These are phyloP conservation scores for Chaetura pelagica DNA, from an alignment of 2,113 vertebrate species.

Conservation along the genomic window DNA sequence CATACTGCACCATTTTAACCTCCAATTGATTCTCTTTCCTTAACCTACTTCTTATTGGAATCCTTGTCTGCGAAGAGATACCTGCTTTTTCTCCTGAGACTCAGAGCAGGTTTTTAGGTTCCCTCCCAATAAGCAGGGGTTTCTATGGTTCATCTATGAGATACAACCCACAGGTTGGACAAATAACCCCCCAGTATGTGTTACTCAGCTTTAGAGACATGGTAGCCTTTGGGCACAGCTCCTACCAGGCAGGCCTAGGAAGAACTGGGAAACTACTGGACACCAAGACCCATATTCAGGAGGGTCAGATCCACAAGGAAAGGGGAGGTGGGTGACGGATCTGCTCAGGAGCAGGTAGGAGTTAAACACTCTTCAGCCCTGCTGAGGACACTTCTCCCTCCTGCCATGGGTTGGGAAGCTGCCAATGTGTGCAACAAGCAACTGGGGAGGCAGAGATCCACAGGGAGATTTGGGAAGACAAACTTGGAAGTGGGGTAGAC, in stretches of 20 bases:
- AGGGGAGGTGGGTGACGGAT: not conserved
- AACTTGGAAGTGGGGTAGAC: not conserved
- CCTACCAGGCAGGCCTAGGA: not conserved
- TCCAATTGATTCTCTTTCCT: not conserved
- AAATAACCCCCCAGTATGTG: rapidly evolving
- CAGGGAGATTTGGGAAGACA: not conserved
- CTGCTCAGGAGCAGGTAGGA: not conserved
- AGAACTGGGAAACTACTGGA: not conserved
- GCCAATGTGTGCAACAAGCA: not conserved
- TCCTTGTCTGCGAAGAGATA: not conserved
- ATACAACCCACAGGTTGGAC: not conserved
- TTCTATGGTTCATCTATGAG: not conserved
- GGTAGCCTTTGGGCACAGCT: rapidly evolving
- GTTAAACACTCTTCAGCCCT: too few species aligned
- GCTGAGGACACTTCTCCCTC: not conserved
- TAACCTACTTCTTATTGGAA: not conserved
- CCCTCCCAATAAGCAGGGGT: not conserved
- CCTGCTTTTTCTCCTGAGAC: not conserved
- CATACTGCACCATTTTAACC: not conserved
- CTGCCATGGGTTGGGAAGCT: not conserved
- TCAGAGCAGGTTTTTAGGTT: rapidly evolving
- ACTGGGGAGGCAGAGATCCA: not conserved
- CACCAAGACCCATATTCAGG: rapidly evolving
- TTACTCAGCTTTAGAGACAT: not conserved
- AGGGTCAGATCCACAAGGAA: not conserved